Evolutionary conservation across 2,797 vertebrate genomes (phyloP).

Genomic region (Ceyx erithaca): DNA sequence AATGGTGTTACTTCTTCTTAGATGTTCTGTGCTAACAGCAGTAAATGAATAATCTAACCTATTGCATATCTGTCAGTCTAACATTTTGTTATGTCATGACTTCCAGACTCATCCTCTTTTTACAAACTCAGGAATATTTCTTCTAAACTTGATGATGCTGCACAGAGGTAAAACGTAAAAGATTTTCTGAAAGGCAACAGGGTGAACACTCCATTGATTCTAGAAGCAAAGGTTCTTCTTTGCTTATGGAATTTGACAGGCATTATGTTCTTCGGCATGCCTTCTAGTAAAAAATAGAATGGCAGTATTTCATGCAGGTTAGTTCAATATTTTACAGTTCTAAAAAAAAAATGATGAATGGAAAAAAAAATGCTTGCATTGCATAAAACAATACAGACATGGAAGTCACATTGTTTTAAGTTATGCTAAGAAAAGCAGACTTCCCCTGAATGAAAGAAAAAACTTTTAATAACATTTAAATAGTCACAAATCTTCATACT

Average conservation of each 20-base stretch:
- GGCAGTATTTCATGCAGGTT: not conserved
- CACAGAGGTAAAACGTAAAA: not conserved
- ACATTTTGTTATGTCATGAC: not conserved
- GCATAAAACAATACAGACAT: not conserved
- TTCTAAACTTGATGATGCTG: not conserved
- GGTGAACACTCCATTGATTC: not conserved
- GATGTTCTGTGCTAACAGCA: not conserved
- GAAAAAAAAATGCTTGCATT: not conserved
- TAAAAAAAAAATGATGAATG: not conserved
- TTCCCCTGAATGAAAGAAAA: not conserved
- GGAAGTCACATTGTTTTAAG: not conserved
- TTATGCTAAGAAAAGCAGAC: not conserved
- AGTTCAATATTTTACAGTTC: not conserved
- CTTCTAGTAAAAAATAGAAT: not conserved
- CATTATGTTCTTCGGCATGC: not conserved
- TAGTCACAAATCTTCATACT: not conserved
- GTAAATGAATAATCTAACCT: not conserved
- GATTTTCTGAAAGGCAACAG: not conserved
- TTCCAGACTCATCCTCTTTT: not conserved
- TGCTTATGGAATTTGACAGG: not conserved
- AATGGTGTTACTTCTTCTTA: not conserved
- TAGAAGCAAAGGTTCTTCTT: not conserved
- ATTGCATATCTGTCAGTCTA: not conserved
- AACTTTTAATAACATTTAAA: not conserved
- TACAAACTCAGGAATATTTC: not conserved